phyloP scores from a whole-genome alignment of 2,113 vertebrate genomes.

The Orientallactaga bullata region DNA sequence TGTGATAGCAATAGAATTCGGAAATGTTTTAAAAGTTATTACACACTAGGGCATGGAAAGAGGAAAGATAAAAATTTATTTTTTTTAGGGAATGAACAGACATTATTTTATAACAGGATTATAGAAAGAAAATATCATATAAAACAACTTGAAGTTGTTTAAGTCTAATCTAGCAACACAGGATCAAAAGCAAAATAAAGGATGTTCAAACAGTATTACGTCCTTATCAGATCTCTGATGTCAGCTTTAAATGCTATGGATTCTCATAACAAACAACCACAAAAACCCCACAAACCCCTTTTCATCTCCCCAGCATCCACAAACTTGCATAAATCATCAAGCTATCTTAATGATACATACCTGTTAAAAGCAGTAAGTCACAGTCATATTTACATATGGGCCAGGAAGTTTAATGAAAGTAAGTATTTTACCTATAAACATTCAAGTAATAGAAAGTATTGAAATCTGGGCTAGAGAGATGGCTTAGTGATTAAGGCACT shows the following conservation, averaged over 20 bases:
- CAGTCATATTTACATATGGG: constrained; percentile 55
- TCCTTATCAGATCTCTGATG: constrained; percentile 81
- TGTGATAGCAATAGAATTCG: not conserved
- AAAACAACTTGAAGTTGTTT: constrained; percentile 91
- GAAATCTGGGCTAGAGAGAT: constrained; percentile 66
- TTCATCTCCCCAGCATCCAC: not conserved
- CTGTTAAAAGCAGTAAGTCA: constrained; percentile 81
- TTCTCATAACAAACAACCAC: constrained; percentile 72
- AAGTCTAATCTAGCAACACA: constrained; percentile 89
- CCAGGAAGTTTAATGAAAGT: constrained; percentile 84
- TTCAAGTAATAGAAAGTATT: constrained; percentile 82
- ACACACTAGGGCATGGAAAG: not conserved
- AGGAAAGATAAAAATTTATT: not conserved
- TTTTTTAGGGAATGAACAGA: constrained; percentile 92
- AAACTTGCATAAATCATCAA: constrained; percentile 79
- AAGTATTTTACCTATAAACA: constrained; percentile 83
- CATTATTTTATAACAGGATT: constrained; percentile 96
- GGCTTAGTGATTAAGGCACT: no score
- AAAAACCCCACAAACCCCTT: constrained; percentile 6
- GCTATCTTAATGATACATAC: constrained; percentile 76
- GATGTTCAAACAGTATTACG: constrained; percentile 75
- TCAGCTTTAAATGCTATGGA: constrained; percentile 66
- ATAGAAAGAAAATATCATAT: constrained; percentile 91
- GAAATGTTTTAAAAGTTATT: not conserved
- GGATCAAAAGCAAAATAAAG: constrained; percentile 80